Percentiles rank a stretch among this genome's conserved stretches.
Evolutionary conservation across 1,140 invertebrate genomes (phyloP).

Genomic region (Limonius californicus): DNA sequence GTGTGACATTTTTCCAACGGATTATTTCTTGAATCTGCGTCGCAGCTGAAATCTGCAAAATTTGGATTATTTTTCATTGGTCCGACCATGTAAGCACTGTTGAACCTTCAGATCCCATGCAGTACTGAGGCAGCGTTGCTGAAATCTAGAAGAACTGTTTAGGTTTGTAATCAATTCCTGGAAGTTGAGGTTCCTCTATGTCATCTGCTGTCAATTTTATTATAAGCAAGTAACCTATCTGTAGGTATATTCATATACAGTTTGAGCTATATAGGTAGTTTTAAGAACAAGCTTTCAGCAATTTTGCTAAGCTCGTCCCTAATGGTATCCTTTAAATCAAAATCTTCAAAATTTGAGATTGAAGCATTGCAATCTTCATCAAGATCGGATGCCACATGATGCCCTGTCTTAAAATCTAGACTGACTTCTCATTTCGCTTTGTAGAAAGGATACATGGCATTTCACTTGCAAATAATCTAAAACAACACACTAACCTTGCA

Average conservation of each 20-base stretch:
- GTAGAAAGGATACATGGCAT: no score
- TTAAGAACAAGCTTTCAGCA: no score
- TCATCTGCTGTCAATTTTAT: slow-evolving; percentile 63
- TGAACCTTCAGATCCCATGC: background rate
- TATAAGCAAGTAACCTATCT: slow-evolving; percentile 80
- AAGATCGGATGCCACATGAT: no score
- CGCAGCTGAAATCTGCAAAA: slow-evolving; percentile 65
- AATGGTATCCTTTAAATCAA: no score
- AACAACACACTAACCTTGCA: no score
- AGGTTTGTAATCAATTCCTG: slow-evolving; percentile 50
- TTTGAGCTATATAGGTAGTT: no score
- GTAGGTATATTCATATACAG: slow-evolving; percentile 77
- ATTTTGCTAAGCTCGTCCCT: no score
- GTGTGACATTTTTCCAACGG: slow-evolving; percentile 42
- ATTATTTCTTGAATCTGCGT: slow-evolving; percentile 57
- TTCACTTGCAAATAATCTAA: no score
- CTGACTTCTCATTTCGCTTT: no score
- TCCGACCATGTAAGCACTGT: slow-evolving; percentile 55
- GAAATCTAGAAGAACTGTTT: slow-evolving; percentile 62
- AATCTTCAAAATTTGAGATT: no score
- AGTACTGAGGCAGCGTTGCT: background rate
- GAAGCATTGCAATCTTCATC: no score
- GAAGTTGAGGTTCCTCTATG: slow-evolving; percentile 53
- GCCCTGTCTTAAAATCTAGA: no score
- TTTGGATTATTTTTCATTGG: slow-evolving; percentile 62